Evolutionary conservation across 2,888 invertebrate species (phyloP).

Genomic region (Encarsia formosa): DNA sequence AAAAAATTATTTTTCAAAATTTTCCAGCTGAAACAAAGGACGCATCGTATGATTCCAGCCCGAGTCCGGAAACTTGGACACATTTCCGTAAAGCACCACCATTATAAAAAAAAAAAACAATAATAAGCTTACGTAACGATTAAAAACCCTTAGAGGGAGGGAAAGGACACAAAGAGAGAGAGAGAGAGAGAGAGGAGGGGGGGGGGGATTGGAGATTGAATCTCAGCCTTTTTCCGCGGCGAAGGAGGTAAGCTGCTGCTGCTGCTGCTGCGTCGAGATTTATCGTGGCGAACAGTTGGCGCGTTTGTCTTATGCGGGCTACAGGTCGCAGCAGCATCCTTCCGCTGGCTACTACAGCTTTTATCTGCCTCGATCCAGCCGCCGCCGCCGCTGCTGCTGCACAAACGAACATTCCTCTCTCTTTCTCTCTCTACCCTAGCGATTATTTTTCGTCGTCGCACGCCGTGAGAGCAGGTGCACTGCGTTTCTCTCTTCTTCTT

Average conservation of each 20-base stretch:
- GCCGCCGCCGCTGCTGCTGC: conserved; percentile 9
- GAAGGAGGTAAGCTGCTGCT: not conserved
- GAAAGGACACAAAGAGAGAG: not conserved
- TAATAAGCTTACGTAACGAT: too few species aligned
- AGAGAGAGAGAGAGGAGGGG: not conserved
- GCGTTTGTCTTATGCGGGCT: conserved; percentile 27
- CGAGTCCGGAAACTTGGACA: too few species aligned
- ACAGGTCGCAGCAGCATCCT: conserved; percentile 35
- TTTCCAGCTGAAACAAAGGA: too few species aligned
- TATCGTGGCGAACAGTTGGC: conserved; percentile 26
- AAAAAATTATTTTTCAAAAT: too few species aligned
- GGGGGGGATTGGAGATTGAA: conserved; percentile 13
- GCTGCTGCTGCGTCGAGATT: conserved; percentile 20
- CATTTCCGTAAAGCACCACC: too few species aligned
- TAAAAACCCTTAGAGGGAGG: too few species aligned
- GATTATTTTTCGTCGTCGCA: not conserved
- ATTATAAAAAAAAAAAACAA: too few species aligned
- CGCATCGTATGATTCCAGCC: too few species aligned
- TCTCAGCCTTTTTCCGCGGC: conserved; percentile 15
- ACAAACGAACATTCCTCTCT: conserved; percentile 19
- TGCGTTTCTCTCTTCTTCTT: not conserved
- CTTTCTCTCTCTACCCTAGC: conserved; percentile 9
- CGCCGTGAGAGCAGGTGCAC: not conserved
- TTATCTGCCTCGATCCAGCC: conserved; percentile 9
- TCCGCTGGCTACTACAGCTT: conserved; percentile 20